A percentile compares a stretch with the other conserved stretches of the same genome.
Evolutionary conservation across 2,888 invertebrate genomes (phyloP).

Genomic region (Sphaerophoria rueppellii): DNA sequence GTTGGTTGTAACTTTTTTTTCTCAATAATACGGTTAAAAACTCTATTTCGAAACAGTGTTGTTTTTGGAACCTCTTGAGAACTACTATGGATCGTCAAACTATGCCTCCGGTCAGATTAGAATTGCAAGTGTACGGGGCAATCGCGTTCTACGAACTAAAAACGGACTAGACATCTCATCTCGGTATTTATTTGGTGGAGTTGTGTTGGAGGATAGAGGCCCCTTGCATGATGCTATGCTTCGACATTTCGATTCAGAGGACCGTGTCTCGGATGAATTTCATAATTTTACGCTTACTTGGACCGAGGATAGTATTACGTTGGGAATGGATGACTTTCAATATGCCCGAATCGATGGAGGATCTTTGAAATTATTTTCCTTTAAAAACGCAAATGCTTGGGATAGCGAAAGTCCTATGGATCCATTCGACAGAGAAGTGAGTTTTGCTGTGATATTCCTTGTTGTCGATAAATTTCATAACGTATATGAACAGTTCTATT

Average conservation of each 20-base stretch:
- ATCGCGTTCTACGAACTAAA: slow-evolving; percentile 79
- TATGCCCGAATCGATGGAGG: slow-evolving; percentile 83
- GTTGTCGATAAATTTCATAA: neutral
- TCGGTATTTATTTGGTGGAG: slow-evolving; percentile 78
- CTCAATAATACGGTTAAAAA: neutral
- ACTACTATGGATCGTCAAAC: slow-evolving; percentile 85
- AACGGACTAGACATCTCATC: slow-evolving; percentile 77
- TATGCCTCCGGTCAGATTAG: slow-evolving; percentile 88
- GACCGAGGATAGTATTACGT: slow-evolving; percentile 81
- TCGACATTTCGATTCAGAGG: neutral
- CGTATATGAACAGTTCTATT: slow-evolving; percentile 85
- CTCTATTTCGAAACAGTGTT: slow-evolving; percentile 83
- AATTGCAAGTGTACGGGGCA: slow-evolving; percentile 88
- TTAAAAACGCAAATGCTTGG: slow-evolving; percentile 84
- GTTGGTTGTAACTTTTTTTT: slow-evolving; percentile 24
- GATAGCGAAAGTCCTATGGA: slow-evolving; percentile 84
- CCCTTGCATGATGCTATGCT: slow-evolving; percentile 78
- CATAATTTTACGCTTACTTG: slow-evolving; percentile 88
- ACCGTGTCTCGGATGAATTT: slow-evolving; percentile 84
- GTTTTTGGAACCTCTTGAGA: slow-evolving; percentile 85
- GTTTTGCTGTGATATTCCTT: neutral
- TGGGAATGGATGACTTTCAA: slow-evolving; percentile 84
- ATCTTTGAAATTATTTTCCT: slow-evolving; percentile 73
- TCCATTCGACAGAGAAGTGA: slow-evolving; percentile 89
- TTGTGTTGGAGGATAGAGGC: slow-evolving; percentile 77